Conservation (phyloP, 2,113 vertebrate species). For the Steatornis caripensis region DNA sequence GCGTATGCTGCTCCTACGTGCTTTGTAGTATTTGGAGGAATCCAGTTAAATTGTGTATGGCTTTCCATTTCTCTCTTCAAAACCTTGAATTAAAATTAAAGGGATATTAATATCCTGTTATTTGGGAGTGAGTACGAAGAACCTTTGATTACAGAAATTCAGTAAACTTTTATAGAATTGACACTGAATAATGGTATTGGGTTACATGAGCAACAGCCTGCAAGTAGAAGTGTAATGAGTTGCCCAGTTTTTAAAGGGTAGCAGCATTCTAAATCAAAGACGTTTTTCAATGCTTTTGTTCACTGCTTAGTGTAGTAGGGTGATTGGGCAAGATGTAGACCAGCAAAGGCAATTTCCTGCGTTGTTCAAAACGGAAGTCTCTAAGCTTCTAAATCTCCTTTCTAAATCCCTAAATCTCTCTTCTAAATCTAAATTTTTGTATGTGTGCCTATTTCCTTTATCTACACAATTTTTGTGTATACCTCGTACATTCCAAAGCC, state of each 20-base stretch:
- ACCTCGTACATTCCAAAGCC: neutral
- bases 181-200: neutral
- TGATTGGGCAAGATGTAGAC: neutral
- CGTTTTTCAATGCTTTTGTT: neutral
- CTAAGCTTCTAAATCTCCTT: neutral
- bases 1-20: fast-evolving
- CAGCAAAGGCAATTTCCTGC: neutral
- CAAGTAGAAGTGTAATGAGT: neutral
- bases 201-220: neutral
- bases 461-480: neutral
- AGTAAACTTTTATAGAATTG: neutral
- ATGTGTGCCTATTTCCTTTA: neutral
- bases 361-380: neutral
- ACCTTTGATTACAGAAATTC: neutral
- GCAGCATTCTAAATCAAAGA: neutral
- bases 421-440: neutral
- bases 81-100: neutral
- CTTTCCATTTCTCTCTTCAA: neutral
- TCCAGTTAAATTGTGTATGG: neutral
- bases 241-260: neutral
- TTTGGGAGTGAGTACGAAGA: neutral
- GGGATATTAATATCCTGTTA: neutral
- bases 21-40: neutral
- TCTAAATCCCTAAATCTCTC: too few relatives aligned
- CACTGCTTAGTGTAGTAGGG: neutral